Evolutionary conservation across 2,797 vertebrate genomes (phyloP).

Genomic region (Propithecus perrieri): DNA sequence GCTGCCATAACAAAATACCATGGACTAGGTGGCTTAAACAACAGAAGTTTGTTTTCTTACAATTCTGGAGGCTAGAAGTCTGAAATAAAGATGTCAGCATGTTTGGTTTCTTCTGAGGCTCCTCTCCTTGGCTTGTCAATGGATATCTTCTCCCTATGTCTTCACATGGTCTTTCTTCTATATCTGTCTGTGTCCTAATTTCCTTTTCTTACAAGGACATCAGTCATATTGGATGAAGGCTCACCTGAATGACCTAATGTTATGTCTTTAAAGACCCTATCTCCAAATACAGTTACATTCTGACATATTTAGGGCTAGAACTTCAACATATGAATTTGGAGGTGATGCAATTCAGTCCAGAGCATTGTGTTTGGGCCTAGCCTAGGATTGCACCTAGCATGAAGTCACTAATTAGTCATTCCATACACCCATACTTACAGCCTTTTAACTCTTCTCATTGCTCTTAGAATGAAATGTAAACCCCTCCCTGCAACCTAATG

Average conservation of each 20-base stretch:
- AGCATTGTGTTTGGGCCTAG: neutral
- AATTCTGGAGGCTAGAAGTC: neutral
- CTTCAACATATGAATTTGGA: neutral
- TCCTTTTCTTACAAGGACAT: neutral
- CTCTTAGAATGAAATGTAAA: neutral
- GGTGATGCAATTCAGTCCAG: neutral
- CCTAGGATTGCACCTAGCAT: neutral
- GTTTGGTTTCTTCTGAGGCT: neutral
- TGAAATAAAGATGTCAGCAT: neutral
- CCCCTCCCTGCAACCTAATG: neutral
- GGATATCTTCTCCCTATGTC: neutral
- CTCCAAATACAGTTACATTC: neutral
- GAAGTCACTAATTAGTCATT: neutral
- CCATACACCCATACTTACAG: rapidly evolving
- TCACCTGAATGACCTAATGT: neutral
- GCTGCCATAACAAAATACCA: neutral
- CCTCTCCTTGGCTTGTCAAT: neutral
- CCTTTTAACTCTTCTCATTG: neutral
- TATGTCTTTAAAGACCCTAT: neutral
- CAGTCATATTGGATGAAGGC: neutral
- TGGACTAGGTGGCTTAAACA: neutral
- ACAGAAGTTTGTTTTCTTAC: neutral
- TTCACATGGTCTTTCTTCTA: neutral
- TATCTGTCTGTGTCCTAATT: neutral
- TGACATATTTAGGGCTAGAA: neutral